phyloP scores from a whole-genome alignment of 2,797 vertebrate species.

The Sebastes variabilis region DNA sequence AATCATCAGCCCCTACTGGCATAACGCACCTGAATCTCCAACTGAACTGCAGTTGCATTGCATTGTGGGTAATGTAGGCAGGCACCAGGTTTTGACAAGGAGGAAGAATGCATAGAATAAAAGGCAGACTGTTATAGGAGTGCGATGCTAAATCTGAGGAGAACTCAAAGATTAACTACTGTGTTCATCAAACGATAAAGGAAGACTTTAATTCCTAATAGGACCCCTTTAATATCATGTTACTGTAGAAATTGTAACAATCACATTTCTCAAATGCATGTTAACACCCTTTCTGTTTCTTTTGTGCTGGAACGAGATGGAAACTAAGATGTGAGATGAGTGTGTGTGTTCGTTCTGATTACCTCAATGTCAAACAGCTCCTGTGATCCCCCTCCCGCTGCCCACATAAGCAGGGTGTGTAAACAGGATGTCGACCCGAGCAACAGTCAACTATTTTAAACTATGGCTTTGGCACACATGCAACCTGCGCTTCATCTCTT shows the following conservation, averaged over 20 bases:
- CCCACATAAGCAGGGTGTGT: conserved; percentile 70
- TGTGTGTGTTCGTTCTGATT: conserved; percentile 8
- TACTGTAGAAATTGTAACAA: background rate
- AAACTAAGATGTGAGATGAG: background rate
- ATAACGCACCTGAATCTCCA: background rate
- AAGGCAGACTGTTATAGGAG: too few species aligned
- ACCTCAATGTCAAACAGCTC: conserved; percentile 57
- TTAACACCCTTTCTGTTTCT: background rate
- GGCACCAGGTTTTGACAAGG: background rate
- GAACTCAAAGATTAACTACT: too few species aligned
- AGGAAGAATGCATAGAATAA: background rate
- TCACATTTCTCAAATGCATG: background rate
- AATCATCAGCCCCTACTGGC: background rate
- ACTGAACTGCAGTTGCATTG: background rate
- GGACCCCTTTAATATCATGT: background rate
- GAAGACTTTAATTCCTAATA: background rate
- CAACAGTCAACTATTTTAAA: conserved; percentile 76
- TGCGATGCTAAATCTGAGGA: background rate
- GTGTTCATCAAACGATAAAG: background rate
- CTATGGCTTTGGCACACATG: conserved; percentile 53
- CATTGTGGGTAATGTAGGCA: background rate
- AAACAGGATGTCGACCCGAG: conserved; percentile 80
- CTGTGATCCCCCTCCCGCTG: conserved; percentile 47
- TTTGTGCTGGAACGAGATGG: background rate
- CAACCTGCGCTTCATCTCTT: conserved; percentile 60